Evolutionary conservation across 2,797 vertebrate species (phyloP).

Genomic region (Phoebastria nigripes): DNA sequence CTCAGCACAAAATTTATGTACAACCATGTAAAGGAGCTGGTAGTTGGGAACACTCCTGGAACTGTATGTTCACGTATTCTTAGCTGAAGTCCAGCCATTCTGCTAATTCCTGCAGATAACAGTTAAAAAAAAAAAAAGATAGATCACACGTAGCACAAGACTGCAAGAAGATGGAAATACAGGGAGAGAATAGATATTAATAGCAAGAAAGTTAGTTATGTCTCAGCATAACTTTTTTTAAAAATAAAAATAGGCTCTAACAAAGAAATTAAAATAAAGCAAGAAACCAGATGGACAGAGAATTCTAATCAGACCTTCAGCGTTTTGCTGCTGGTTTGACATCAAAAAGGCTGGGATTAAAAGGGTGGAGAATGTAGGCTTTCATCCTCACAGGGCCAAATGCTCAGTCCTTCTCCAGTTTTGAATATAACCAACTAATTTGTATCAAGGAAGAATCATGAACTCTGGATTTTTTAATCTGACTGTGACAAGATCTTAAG

Average conservation of each 20-base stretch:
- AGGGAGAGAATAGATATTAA: neutral
- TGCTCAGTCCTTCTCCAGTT: neutral
- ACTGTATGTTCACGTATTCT: neutral
- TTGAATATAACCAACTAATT: neutral
- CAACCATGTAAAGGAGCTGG: neutral
- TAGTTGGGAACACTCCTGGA: neutral
- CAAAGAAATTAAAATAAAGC: neutral
- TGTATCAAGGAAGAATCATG: neutral
- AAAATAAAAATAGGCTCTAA: neutral
- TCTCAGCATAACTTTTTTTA: neutral
- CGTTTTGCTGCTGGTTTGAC: neutral
- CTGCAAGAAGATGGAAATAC: neutral
- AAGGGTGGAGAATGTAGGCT: neutral
- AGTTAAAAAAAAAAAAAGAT: neutral
- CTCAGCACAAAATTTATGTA: neutral
- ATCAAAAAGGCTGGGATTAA: neutral
- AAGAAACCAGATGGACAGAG: neutral
- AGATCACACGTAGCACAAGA: neutral
- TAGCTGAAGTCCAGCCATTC: neutral
- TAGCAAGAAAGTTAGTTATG: neutral
- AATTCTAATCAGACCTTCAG: neutral
- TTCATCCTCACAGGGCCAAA: neutral
- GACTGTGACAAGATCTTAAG: neutral
- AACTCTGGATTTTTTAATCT: neutral
- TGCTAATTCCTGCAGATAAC: neutral